Evolutionary conservation across 2,113 vertebrate genomes (phyloP), one percentile per base, ranked within the genome.

Genomic region (Thalassoma bifasciatum): DNA sequence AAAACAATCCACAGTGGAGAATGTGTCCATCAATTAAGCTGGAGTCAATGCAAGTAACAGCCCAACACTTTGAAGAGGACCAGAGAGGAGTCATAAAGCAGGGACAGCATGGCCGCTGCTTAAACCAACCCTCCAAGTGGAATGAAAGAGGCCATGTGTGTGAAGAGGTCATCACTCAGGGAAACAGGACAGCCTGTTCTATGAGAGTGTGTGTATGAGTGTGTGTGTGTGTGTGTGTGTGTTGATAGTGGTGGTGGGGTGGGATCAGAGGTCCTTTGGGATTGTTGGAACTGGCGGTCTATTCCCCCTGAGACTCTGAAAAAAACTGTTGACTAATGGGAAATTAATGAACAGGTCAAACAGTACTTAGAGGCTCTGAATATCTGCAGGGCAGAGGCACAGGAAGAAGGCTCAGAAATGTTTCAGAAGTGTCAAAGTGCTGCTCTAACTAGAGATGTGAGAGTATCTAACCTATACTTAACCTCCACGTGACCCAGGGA

Each of bases 131-230:
- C 72, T 81, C 66, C 49, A 81, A 88, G 82, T 60, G 69, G 86
- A 92, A 91, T 86, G 89, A 92, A 91, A 90, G 87, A 78, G 84
- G 61, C 85, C 71, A 54, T 82, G 84, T 85, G 79, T 83, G 67
- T 60, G 85, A 84, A 80, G 82, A 83, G 88, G 90, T 89, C 91
- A 89, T 87, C 84, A 47, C 81, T 84, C 64, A 37, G 88, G 85
- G 72, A 86, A 84, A 86, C 72, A 5, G 65, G 69, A 51, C 57
- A 50, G 69, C 36, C 68, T 75, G 77, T 80, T 42, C 11, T 42
- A 11, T 42, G 40, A 13, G 40, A 13, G 40, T 42, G 40, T 42
- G 12, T 13, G 40, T 42, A 14, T 42, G 40, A 13, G 40, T 42
- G 40, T 42, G 40, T 42, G 60, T 30, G 40, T 30, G 50, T 64